phyloP scores from a whole-genome alignment of 1,140 invertebrate genomes.

The Cryptotermes secundus region DNA sequence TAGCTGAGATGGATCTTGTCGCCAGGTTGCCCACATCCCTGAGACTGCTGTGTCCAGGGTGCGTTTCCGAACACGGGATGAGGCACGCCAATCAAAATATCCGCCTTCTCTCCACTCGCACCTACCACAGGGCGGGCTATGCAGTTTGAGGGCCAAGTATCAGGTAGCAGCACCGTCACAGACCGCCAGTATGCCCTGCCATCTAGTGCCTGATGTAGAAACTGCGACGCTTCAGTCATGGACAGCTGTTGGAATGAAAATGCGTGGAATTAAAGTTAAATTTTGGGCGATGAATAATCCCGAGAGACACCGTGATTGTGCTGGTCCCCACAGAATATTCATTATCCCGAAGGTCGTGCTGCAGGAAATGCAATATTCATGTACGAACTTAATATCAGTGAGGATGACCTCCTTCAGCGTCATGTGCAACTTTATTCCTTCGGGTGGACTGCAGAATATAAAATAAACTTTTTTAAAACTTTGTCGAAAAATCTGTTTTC shows the following conservation, averaged over 20 bases:
- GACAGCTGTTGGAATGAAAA: conserved; percentile 48
- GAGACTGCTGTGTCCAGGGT: conserved; percentile 60
- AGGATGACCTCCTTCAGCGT: too few species aligned
- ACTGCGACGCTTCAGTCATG: conserved; percentile 51
- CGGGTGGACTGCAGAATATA: too few species aligned
- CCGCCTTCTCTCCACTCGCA: conserved; percentile 49
- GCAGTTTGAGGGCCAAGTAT: conserved; percentile 55
- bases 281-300: neutral
- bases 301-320: neutral
- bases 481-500: too few species aligned
- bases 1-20: conserved; percentile 59
- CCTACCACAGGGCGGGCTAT: conserved; percentile 44
- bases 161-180: conserved; percentile 56
- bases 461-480: too few species aligned
- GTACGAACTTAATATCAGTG: too few species aligned
- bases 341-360: neutral
- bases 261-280: too few species aligned
- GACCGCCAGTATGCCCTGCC: conserved; percentile 54
- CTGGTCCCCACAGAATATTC: neutral
- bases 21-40: conserved; percentile 57
- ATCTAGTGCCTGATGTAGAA: conserved; percentile 55
- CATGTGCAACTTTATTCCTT: too few species aligned
- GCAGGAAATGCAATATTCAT: neutral
- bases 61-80: conserved; percentile 54
- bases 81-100: conserved; percentile 53